Evolutionary conservation across 2,113 vertebrate genomes (phyloP).

Genomic region (Cyanoramphus novaezelandiae): DNA sequence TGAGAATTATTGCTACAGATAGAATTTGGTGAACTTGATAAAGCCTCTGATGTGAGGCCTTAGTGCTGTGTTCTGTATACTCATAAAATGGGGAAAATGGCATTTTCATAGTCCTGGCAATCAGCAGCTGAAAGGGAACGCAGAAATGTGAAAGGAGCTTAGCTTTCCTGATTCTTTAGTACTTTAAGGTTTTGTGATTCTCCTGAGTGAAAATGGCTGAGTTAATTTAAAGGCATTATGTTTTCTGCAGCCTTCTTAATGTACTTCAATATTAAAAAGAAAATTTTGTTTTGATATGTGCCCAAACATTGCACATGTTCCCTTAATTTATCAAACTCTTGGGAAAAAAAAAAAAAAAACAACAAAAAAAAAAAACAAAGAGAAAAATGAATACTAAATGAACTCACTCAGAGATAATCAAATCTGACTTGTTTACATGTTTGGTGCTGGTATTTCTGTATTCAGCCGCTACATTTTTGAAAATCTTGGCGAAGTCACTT

Average conservation of each 20-base stretch:
- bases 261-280: neutral
- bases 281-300: neutral
- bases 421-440: slow-evolving; percentile 72
- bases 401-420: slow-evolving; percentile 66
- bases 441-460: slow-evolving; percentile 60
- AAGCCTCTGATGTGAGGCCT: neutral
- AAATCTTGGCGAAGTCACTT: slow-evolving; percentile 49
- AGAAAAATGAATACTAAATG: slow-evolving; percentile 44
- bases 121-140: neutral
- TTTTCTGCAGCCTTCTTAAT: neutral
- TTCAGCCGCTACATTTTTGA: slow-evolving; percentile 58
- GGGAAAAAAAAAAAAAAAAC: neutral
- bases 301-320: neutral
- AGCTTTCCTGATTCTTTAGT: neutral
- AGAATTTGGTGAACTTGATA: neutral
- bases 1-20: neutral
- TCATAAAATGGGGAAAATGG: neutral
- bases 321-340: slow-evolving; percentile 16
- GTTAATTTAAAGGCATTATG: neutral
- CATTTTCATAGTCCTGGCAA: neutral
- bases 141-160: neutral
- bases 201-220: neutral
- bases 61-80: neutral
- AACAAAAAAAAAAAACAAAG: neutral
- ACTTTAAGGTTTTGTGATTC: neutral